phyloP scores from a whole-genome alignment of 1,140 invertebrate species.

The Telenomus remus region DNA sequence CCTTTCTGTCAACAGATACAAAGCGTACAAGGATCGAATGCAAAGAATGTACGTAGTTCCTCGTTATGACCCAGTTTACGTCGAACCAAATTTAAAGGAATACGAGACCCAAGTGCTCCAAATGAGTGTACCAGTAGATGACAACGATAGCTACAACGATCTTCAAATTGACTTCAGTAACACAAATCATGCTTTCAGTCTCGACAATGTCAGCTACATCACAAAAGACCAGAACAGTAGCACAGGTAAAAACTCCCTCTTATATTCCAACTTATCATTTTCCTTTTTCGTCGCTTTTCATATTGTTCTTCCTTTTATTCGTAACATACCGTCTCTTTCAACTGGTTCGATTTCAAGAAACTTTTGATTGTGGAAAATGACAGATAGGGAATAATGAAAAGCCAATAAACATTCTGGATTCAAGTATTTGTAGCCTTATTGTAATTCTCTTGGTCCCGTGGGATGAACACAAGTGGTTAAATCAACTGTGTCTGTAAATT shows the following conservation, averaged over 20 bases:
- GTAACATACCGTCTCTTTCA: too few relatives aligned
- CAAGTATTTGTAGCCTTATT: too few relatives aligned
- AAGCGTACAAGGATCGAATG: constrained; percentile 86
- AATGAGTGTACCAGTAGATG: constrained; percentile 90
- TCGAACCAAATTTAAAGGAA: constrained; percentile 86
- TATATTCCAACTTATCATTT: background rate
- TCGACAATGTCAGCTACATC: constrained; percentile 90
- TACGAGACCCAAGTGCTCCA: constrained; percentile 92
- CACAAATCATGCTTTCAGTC: constrained; percentile 89
- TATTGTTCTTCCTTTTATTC: too few relatives aligned
- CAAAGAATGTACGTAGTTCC: constrained; percentile 83
- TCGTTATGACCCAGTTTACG: constrained; percentile 87
- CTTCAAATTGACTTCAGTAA: constrained; percentile 89
- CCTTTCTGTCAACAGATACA: constrained; percentile 78
- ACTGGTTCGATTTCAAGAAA: too few relatives aligned
- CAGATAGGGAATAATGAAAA: too few relatives aligned
- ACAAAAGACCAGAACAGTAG: constrained; percentile 84
- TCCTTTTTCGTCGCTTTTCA: too few relatives aligned
- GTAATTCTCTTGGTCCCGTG: too few relatives aligned
- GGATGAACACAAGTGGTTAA: too few relatives aligned
- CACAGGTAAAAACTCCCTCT: constrained; percentile 62
- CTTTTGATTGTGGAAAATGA: too few relatives aligned
- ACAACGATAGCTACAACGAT: constrained; percentile 84
- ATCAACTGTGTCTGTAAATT: too few relatives aligned
- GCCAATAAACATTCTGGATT: too few relatives aligned